Evolutionary conservation across 2,888 invertebrate species (phyloP).

Genomic region (Craniophora ligustri): DNA sequence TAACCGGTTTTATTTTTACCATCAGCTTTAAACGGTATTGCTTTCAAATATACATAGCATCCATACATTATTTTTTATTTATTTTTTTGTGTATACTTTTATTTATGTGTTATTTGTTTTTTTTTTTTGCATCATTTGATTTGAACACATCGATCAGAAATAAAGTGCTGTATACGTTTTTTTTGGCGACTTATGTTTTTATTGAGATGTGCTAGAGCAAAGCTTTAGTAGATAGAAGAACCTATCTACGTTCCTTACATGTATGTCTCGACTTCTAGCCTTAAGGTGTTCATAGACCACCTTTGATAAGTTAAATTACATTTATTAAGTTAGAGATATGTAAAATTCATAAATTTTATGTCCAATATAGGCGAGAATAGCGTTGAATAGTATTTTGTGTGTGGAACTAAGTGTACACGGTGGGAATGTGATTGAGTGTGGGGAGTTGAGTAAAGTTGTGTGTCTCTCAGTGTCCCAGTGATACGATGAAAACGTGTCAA

Average conservation of each 20-base stretch:
- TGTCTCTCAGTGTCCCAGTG: too few species aligned
- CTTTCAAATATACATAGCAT: neutral
- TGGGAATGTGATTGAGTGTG: too few species aligned
- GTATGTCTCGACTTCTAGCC: slow-evolving; percentile 1
- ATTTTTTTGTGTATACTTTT: neutral
- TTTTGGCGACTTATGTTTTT: slow-evolving; percentile 7
- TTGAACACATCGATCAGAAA: neutral
- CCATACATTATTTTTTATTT: neutral
- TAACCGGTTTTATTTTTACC: slow-evolving; percentile 3
- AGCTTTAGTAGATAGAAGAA: slow-evolving; percentile 27
- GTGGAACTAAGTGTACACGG: too few species aligned
- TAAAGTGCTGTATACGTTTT: slow-evolving; percentile 6
- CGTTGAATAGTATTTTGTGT: too few species aligned
- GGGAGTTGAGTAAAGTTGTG: too few species aligned
- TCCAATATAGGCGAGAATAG: too few species aligned
- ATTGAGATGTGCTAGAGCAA: slow-evolving; percentile 7
- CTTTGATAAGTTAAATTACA: neutral
- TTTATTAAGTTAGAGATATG: too few species aligned
- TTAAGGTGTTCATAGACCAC: slow-evolving; percentile 12
- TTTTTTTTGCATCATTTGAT: slow-evolving; percentile 6
- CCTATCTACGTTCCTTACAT: slow-evolving; percentile 16
- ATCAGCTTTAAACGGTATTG: slow-evolving; percentile 9
- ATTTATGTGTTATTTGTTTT: neutral
- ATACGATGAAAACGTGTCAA: too few species aligned
- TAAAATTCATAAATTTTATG: too few species aligned